Evolutionary conservation across 2,113 vertebrate species (phyloP), one percentile per base, ranked within the genome.

Genomic region (Lampris megalopsis): DNA sequence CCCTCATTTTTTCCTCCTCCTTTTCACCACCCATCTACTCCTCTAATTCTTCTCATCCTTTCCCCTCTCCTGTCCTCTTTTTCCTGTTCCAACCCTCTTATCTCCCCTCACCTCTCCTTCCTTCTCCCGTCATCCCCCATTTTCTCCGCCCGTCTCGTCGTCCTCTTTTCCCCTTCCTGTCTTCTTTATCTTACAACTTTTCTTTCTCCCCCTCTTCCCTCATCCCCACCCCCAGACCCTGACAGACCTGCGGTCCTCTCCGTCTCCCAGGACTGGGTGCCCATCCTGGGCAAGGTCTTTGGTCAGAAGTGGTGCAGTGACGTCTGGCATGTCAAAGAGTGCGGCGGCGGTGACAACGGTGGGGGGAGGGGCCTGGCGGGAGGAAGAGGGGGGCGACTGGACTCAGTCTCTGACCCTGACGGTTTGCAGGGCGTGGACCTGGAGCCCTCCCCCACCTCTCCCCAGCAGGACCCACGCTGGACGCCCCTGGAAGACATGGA

Each of bases 261-360:
- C 0, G 85, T 91, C 64, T 71, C 94, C 5, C 94, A 95, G 83
- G 92, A 95, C 86, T 95, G 94, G 94, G 92, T 93, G 2, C 94
- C 94, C 7, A 93, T 95, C 71, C 82, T 95, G 86, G 93, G 94
- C 88, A 93, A 93, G 38, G 94, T 94, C 45, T 94, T 94, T 0
- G 93, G 93, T 5, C 93, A 93, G 89, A 93, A 92, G 83, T 94
- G 93, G 93, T 92, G 93, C 87, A 88, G 88, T 0, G 93, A 94
- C 35, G 42, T 92, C 36, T 94, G 93, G 92, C 88, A 91, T 64
- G 60, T 91, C 42, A 92, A 92, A 49, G 90, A 90, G 73, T 53
- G 79, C 49, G 47, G 40, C 0, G 56, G 47, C 0, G 73, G 1
- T 35, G 64, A 65, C 2, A 77, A 47, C 6, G 75, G 77, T 0